Percentiles rank a stretch among this genome's conserved stretches.
phyloP scores from a whole-genome alignment of 2,888 invertebrate species.

The Chrysolina oricalcia region DNA sequence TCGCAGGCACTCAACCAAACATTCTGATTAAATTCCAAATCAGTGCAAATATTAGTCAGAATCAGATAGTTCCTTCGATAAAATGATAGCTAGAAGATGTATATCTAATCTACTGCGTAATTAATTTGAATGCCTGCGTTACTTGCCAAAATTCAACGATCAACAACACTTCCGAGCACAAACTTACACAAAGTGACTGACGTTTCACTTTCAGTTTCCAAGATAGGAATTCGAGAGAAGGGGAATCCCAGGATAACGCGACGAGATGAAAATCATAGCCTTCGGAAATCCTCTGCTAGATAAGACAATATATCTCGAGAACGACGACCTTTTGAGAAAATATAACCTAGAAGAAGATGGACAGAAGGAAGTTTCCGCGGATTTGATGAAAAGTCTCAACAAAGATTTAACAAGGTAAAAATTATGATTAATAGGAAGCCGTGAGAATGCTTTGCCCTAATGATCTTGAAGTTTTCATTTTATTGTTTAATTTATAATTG shows the following conservation, averaged over 20 bases:
- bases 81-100: background rate
- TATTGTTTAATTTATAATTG: too few species aligned
- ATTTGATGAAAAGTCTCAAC: slow-evolving; percentile 62
- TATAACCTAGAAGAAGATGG: slow-evolving; percentile 68
- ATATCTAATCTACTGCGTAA: background rate
- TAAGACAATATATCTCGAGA: slow-evolving; percentile 64
- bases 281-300: slow-evolving; percentile 72
- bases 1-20: background rate
- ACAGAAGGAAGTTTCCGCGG: slow-evolving; percentile 66
- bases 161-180: background rate
- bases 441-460: too few species aligned
- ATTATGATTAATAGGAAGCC: too few species aligned
- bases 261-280: slow-evolving; percentile 60
- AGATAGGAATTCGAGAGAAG: background rate
- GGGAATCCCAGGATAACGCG: background rate
- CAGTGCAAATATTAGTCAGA: too few species aligned
- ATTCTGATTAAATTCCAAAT: background rate
- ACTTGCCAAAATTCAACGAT: background rate
- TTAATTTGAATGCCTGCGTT: background rate
- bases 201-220: background rate
- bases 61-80: background rate
- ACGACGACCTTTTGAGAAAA: slow-evolving; percentile 64
- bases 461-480: background rate
- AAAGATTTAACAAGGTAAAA: slow-evolving; percentile 62
- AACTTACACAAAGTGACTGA: slow-evolving; percentile 3